These are phyloP conservation scores for Chamaedrilus cognettii DNA, from an alignment of 2,888 invertebrate genomes.

Conservation along the genomic window DNA sequence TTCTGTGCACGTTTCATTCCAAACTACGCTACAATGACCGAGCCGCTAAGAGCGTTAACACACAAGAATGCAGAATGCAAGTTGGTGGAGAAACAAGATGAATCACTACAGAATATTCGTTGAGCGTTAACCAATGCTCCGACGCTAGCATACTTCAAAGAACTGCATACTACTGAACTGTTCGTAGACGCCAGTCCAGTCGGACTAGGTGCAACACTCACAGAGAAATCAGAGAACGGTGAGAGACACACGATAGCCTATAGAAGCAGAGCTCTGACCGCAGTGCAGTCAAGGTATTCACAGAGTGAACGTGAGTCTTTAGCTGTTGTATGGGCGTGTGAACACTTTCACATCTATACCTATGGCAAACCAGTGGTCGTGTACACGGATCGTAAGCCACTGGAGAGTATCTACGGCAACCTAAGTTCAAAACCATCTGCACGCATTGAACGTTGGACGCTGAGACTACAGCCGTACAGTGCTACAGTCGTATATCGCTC, in stretches of 20 bases:
- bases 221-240: background rate
- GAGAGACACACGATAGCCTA: constrained; percentile 19
- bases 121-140: constrained; percentile 28
- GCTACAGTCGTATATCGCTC: constrained; percentile 34
- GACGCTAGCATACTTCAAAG: no score
- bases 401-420: no score
- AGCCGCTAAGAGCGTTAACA: no score
- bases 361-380: constrained; percentile 42
- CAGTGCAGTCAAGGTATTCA: constrained; percentile 39
- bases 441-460: constrained; percentile 42
- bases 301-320: constrained; percentile 42
- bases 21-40: no score
- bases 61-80: no score
- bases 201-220: constrained; percentile 24
- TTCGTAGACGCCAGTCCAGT: constrained; percentile 41
- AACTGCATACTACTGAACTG: constrained; percentile 32
- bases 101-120: background rate
- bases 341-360: constrained; percentile 44
- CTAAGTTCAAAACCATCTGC: constrained; percentile 19
- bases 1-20: no score
- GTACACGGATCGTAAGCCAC: constrained; percentile 44
- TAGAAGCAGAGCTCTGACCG: constrained; percentile 38
- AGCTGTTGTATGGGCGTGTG: constrained; percentile 39
- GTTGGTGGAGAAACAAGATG: no score
- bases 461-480: constrained; percentile 39